Percentiles rank a stretch among this genome's conserved stretches.
phyloP scores from a whole-genome alignment of 2,113 vertebrate genomes.

The Phalacrocorax pelagicus region DNA sequence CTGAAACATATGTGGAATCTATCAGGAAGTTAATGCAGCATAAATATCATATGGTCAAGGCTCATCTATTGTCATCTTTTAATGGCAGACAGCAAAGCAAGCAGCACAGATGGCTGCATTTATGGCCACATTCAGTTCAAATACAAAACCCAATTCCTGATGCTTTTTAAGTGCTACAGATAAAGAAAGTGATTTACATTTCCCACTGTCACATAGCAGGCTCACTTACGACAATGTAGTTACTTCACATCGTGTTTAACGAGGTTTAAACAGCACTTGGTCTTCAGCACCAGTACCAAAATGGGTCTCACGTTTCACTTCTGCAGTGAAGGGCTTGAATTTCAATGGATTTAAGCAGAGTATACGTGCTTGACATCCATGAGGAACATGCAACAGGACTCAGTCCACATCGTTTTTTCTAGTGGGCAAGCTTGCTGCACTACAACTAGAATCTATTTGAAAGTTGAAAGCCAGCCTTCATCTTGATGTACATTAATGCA shows the following conservation, averaged over 20 bases:
- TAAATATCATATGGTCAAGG: background rate
- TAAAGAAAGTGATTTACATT: background rate
- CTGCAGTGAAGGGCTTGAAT: background rate
- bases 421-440: background rate
- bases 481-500: background rate
- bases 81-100: background rate
- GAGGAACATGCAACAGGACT: background rate
- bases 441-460: background rate
- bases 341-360: background rate
- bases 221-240: background rate
- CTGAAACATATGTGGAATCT: background rate
- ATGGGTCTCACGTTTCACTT: background rate
- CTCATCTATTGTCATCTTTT: background rate
- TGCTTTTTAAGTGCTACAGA: background rate
- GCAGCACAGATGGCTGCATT: background rate
- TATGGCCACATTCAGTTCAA: background rate
- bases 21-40: background rate
- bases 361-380: too few relatives aligned
- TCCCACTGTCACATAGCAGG: background rate
- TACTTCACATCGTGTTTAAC: accelerated
- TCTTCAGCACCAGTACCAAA: background rate
- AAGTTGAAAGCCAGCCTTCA: background rate
- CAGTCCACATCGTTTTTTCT: background rate
- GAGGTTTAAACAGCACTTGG: background rate
- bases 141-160: background rate